Conservation (phyloP, 2,888 invertebrate species). For the Glaucopsyche alexis region DNA sequence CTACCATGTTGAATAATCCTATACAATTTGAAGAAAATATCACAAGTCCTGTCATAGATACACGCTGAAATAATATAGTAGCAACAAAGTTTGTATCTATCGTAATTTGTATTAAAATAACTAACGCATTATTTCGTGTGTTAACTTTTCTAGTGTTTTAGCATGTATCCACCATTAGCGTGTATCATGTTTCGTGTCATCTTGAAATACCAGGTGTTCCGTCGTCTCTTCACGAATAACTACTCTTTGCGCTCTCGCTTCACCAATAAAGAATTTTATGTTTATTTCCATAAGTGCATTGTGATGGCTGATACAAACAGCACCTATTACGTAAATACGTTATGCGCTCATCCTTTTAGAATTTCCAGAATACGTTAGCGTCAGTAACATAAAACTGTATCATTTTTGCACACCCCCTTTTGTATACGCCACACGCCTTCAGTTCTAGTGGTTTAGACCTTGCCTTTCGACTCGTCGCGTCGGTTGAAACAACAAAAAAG, state of each 20-base stretch:
- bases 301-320: conserved; percentile 28
- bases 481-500: too few relatives aligned
- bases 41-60: too few relatives aligned
- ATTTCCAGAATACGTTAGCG: neutral
- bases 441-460: too few relatives aligned
- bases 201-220: neutral
- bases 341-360: conserved; percentile 1
- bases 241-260: conserved; percentile 25
- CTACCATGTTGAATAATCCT: too few relatives aligned
- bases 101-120: too few relatives aligned
- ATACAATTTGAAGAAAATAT: too few relatives aligned
- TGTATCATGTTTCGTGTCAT: neutral
- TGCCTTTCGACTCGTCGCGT: too few relatives aligned
- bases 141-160: too few relatives aligned
- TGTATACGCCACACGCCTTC: neutral
- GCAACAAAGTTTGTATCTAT: too few relatives aligned
- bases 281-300: conserved; percentile 34
- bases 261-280: conserved; percentile 32
- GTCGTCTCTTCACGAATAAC: neutral
- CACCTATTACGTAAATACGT: conserved; percentile 16
- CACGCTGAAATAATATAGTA: too few relatives aligned
- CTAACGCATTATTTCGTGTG: too few relatives aligned
- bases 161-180: neutral
- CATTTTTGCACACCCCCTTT: neutral
- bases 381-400: neutral